Percentiles rank a stretch among this genome's conserved stretches.
Evolutionary conservation across 2,113 vertebrate species (phyloP).

Genomic region (Octodon degus): DNA sequence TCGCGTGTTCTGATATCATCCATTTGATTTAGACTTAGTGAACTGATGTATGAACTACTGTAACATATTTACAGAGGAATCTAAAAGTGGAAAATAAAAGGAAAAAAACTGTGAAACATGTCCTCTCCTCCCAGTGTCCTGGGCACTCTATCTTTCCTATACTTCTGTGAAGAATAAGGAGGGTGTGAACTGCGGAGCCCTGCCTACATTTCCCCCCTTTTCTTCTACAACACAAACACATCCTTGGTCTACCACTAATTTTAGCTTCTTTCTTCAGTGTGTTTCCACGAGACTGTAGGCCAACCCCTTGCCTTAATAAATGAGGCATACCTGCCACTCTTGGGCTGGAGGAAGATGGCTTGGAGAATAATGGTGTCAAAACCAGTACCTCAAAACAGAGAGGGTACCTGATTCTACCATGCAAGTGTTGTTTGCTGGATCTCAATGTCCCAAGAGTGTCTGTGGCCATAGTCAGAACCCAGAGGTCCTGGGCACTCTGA

Average conservation of each 20-base stretch:
- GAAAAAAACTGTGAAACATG: not conserved
- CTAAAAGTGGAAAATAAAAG: not conserved
- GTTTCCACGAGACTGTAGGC: conserved; percentile 28
- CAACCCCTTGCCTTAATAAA: conserved; percentile 54
- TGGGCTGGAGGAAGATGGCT: not conserved
- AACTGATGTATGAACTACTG: not conserved
- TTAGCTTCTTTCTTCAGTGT: conserved; percentile 58
- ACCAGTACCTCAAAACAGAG: not conserved
- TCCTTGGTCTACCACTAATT: conserved; percentile 63
- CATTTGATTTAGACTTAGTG: not conserved
- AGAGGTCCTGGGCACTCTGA: not conserved
- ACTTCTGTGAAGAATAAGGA: not conserved
- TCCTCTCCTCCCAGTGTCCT: not conserved
- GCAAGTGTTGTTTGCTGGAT: not conserved
- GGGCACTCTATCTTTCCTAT: not conserved
- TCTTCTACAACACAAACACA: not conserved
- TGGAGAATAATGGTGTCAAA: not conserved
- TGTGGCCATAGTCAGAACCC: not conserved
- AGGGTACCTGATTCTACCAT: not conserved
- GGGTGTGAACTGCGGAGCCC: not conserved
- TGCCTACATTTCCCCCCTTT: not conserved
- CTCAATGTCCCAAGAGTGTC: not conserved
- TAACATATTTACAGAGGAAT: not conserved
- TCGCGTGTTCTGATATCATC: not conserved
- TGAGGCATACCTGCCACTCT: conserved; percentile 35